These are phyloP conservation scores for Mechanitis mazaeus DNA, from an alignment of 2,888 invertebrate species.

Conservation along the genomic window DNA sequence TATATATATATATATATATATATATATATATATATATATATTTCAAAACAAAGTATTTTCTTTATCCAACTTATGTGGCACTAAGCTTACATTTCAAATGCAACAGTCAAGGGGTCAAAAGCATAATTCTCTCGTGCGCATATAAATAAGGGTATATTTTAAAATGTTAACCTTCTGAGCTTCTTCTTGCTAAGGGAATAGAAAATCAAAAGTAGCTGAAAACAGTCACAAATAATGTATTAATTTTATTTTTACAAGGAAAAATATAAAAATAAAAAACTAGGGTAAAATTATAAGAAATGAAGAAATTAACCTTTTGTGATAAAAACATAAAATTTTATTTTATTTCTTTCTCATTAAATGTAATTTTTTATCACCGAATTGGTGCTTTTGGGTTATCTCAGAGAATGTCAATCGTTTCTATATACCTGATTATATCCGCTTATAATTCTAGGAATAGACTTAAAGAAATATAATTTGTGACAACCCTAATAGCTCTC, in stretches of 20 bases:
- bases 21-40: too few species aligned
- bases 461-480: neutral
- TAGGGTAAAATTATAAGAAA: slow-evolving; percentile 1
- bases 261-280: too few species aligned
- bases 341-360: slow-evolving; percentile 5
- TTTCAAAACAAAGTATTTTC: too few species aligned
- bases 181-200: slow-evolving; percentile 27
- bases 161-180: slow-evolving; percentile 33
- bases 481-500: slow-evolving; percentile 1
- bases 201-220: neutral
- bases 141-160: slow-evolving; percentile 63
- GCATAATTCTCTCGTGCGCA: slow-evolving; percentile 54
- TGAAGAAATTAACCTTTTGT: slow-evolving; percentile 17
- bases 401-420: slow-evolving; percentile 4
- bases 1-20: too few species aligned
- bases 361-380: slow-evolving; percentile 3
- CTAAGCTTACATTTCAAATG: slow-evolving; percentile 25
- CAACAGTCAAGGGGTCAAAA: slow-evolving; percentile 44
- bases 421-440: neutral
- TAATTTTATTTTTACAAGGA: too few species aligned
- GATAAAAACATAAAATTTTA: slow-evolving; percentile 17
- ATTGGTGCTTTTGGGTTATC: slow-evolving; percentile 1
- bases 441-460: neutral
- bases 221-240: too few species aligned
- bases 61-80: neutral